Percentiles rank a stretch among this genome's conserved stretches.
Conservation (phyloP, 2,888 invertebrate species). For the Spodoptera littoralis region DNA sequence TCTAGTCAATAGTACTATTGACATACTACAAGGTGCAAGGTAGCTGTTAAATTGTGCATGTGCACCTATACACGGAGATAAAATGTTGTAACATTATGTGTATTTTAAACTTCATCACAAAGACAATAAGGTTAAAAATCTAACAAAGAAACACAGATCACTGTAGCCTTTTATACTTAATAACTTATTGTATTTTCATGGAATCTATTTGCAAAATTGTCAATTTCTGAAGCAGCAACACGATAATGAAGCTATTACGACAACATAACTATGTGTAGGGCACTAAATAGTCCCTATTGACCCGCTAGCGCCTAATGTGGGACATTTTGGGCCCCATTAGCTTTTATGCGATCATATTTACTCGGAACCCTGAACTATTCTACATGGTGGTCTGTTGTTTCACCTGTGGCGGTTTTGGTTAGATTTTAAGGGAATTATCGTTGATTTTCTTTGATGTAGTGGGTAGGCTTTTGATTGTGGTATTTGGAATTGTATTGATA, state of each 20-base stretch:
- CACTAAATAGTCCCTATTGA: constrained; percentile 54
- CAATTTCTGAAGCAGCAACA: constrained; percentile 31
- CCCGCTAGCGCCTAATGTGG: constrained; percentile 51
- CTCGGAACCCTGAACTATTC: constrained; percentile 43
- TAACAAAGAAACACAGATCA: too few relatives aligned
- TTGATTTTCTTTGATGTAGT: not conserved
- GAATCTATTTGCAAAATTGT: constrained; percentile 18
- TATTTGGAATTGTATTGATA: too few relatives aligned
- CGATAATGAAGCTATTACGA: constrained; percentile 51
- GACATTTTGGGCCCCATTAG: constrained; percentile 51
- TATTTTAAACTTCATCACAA: too few relatives aligned
- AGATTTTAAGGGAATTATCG: not conserved
- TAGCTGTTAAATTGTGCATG: too few relatives aligned
- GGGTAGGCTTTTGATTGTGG: too few relatives aligned
- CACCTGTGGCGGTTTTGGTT: constrained; percentile 18
- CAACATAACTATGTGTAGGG: constrained; percentile 46
- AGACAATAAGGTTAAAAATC: too few relatives aligned
- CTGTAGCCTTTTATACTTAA: too few relatives aligned
- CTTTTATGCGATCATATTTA: constrained; percentile 60
- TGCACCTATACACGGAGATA: too few relatives aligned
- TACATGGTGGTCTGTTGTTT: constrained; percentile 27
- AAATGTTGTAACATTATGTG: too few relatives aligned
- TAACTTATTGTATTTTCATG: constrained; percentile 10
- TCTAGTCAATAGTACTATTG: too few relatives aligned
- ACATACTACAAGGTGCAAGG: too few relatives aligned